A percentile compares a stretch with the other conserved stretches of the same genome.
Conservation (phyloP, 2,113 vertebrate genomes). For the Edolisoma coerulescens region DNA sequence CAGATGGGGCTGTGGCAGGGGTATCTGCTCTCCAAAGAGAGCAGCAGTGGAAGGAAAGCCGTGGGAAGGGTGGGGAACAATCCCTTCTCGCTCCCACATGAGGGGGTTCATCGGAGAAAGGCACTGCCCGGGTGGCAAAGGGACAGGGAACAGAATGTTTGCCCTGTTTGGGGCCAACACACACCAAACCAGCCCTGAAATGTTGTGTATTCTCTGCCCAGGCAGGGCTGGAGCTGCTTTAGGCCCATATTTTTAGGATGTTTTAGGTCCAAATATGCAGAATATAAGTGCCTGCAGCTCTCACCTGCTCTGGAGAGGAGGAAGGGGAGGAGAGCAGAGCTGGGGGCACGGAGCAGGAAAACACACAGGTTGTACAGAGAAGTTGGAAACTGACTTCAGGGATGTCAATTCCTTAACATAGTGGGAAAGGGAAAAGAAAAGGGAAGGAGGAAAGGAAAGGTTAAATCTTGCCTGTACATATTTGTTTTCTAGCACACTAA, state of each 20-base stretch:
- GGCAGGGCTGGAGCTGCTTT: neutral
- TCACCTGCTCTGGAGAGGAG: neutral
- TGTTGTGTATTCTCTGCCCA: neutral
- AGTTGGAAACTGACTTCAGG: neutral
- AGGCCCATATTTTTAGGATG: neutral
- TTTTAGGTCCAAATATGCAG: neutral
- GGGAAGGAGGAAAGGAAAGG: no score
- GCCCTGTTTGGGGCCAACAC: neutral
- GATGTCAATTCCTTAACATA: neutral
- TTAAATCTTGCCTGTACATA: neutral
- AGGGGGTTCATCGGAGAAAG: no score
- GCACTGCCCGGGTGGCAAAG: neutral
- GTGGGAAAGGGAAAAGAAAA: neutral
- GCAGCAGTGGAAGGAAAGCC: neutral
- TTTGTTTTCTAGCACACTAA: neutral
- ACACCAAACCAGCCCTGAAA: neutral
- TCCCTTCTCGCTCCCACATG: neutral
- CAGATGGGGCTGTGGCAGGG: neutral
- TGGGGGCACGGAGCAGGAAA: neutral
- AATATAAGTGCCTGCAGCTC: neutral
- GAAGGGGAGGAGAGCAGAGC: neutral
- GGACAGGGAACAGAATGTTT: neutral
- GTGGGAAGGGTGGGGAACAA: neutral
- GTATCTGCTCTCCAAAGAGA: neutral
- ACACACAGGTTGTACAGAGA: neutral